Percentiles rank a stretch among this genome's conserved stretches.
These are phyloP conservation scores for Plagiodera versicolora DNA, from an alignment of 2,888 invertebrate species.

Conservation along the genomic window DNA sequence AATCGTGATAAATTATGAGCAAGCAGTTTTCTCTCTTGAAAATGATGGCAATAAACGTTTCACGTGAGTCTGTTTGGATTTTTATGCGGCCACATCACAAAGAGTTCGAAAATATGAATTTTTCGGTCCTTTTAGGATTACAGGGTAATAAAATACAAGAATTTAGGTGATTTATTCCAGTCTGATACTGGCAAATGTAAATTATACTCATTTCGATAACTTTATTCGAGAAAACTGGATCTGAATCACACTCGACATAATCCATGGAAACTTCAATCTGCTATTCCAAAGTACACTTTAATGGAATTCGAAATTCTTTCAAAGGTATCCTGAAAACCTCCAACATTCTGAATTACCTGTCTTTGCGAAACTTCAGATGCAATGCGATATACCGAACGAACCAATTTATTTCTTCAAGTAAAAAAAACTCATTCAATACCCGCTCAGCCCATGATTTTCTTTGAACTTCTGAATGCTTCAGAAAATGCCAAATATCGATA, in stretches of 20 bases:
- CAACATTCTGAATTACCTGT: neutral
- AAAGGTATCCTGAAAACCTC: neutral
- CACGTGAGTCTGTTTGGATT: no score
- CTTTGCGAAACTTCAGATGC: neutral
- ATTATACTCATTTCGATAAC: neutral
- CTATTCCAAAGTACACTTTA: neutral
- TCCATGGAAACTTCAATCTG: neutral
- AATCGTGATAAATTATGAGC: slow-evolving; percentile 41
- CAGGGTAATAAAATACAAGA: no score
- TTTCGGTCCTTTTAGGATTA: no score
- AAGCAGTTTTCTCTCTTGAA: no score
- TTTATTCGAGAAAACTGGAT: neutral
- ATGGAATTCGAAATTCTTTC: neutral
- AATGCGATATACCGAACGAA: neutral
- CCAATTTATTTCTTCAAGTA: neutral
- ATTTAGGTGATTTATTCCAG: no score
- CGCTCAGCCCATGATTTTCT: no score
- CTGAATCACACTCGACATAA: neutral
- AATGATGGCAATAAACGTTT: slow-evolving; percentile 32
- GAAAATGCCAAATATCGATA: no score
- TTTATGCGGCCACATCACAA: no score
- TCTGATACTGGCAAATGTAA: neutral
- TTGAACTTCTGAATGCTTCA: no score
- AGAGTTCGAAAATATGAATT: no score
- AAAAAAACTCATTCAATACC: no score